Conservation (phyloP, 2,113 vertebrate genomes). For the Odontesthes bonariensis region DNA sequence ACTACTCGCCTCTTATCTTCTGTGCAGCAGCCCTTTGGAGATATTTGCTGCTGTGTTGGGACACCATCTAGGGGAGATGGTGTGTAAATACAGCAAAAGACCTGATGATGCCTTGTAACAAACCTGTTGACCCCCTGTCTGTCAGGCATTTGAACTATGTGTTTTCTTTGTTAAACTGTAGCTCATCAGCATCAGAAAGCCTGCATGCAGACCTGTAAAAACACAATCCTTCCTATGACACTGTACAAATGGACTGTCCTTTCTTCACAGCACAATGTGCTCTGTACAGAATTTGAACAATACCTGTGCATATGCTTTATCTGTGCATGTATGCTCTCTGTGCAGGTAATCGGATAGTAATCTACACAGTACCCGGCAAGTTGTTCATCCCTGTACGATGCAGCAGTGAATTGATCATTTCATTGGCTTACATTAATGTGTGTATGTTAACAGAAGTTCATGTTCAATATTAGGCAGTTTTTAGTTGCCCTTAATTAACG, state of each 20-base stretch:
- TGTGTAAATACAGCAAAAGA: conserved; percentile 32
- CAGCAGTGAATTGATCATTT: too few relatives aligned
- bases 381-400: too few relatives aligned
- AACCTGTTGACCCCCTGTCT: conserved; percentile 47
- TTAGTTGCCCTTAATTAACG: too few relatives aligned
- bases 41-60: conserved; percentile 25
- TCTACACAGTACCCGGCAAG: too few relatives aligned
- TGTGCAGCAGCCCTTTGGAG: not conserved
- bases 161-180: conserved; percentile 61
- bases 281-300: not conserved
- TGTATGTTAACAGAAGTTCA: too few relatives aligned
- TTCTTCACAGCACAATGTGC: not conserved
- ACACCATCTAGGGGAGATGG: conserved; percentile 62
- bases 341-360: too few relatives aligned
- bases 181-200: conserved; percentile 20
- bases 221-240: conserved; percentile 27
- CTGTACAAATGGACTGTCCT: not conserved
- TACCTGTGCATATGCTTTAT: not conserved
- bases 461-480: too few relatives aligned
- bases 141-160: conserved; percentile 61
- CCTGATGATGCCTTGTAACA: conserved; percentile 31
- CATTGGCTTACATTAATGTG: too few relatives aligned
- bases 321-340: too few relatives aligned
- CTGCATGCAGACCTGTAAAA: conserved; percentile 42
- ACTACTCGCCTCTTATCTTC: too few relatives aligned